Conservation (phyloP, 2,888 invertebrate genomes). For the Omphaloscelis lunosa region DNA sequence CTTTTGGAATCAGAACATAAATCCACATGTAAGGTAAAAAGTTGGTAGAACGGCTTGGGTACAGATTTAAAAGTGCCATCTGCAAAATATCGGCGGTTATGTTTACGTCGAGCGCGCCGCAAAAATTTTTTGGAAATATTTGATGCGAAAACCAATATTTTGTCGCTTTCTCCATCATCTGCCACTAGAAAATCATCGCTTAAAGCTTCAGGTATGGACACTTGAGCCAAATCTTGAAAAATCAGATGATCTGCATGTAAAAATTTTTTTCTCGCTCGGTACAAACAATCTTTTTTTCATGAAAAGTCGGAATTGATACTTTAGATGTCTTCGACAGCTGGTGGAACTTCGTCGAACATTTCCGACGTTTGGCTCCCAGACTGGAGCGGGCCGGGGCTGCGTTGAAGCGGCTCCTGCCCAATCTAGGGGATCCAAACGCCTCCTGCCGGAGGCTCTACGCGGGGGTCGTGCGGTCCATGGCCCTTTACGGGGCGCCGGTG, state of each 20-base stretch:
- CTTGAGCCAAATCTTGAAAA: slow-evolving; percentile 37
- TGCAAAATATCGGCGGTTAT: slow-evolving; percentile 19
- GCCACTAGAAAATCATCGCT: slow-evolving; percentile 16
- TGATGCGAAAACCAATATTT: slow-evolving; percentile 1
- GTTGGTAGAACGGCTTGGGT: slow-evolving; percentile 24
- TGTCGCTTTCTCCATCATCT: slow-evolving; percentile 31
- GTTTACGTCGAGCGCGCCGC: not conserved
- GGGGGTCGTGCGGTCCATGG: no score
- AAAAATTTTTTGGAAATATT: not conserved
- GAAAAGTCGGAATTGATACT: slow-evolving; percentile 28
- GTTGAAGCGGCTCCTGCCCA: no score
- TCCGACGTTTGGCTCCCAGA: no score
- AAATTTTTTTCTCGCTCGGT: slow-evolving; percentile 2
- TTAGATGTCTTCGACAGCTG: no score
- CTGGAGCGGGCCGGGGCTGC: no score
- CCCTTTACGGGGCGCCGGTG: no score
- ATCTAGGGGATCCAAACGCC: no score
- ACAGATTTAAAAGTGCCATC: slow-evolving; percentile 35
- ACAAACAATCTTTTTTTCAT: not conserved
- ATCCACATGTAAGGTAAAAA: slow-evolving; percentile 31
- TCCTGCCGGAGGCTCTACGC: no score
- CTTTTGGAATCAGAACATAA: slow-evolving; percentile 29
- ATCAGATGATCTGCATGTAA: slow-evolving; percentile 29
- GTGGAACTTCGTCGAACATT: no score
- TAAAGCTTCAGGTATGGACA: slow-evolving; percentile 16